Conservation (phyloP, 2,888 invertebrate genomes). For the Lycaena phlaeas region DNA sequence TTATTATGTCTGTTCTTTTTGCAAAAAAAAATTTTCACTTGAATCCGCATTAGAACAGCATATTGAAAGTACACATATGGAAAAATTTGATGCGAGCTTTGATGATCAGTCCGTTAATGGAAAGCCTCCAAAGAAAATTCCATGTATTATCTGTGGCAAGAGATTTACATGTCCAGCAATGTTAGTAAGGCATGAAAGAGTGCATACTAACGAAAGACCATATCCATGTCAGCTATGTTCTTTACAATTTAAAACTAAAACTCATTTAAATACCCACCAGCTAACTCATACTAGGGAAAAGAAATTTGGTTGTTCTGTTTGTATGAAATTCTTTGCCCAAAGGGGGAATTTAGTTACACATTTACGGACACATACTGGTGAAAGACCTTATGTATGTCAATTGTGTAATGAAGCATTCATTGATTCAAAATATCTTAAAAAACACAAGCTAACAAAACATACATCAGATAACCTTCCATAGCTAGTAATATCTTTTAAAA, state of each 20-base stretch:
- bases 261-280: slow-evolving; percentile 63
- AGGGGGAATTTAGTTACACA: slow-evolving; percentile 68
- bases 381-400: slow-evolving; percentile 59
- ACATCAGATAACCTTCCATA: slow-evolving; percentile 53
- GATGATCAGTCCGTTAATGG: slow-evolving; percentile 37
- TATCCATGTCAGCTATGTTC: slow-evolving; percentile 59
- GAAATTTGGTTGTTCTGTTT: slow-evolving; percentile 66
- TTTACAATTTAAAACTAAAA: slow-evolving; percentile 61
- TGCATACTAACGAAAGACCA: slow-evolving; percentile 64
- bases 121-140: slow-evolving; percentile 46
- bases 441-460: slow-evolving; percentile 64
- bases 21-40: slow-evolving; percentile 62
- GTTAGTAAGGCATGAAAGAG: slow-evolving; percentile 65
- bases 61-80: slow-evolving; percentile 51
- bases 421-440: slow-evolving; percentile 68
- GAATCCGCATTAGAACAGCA: slow-evolving; percentile 59
- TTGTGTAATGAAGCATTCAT: slow-evolving; percentile 63
- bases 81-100: slow-evolving; percentile 42
- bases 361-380: slow-evolving; percentile 64
- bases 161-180: slow-evolving; percentile 63
- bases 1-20: slow-evolving; percentile 56
- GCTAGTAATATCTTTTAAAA: too few relatives aligned
- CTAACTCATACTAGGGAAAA: slow-evolving; percentile 66
- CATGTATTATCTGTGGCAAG: slow-evolving; percentile 54
- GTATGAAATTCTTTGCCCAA: slow-evolving; percentile 67